A percentile compares a stretch with the other conserved stretches of the same genome.
Evolutionary conservation across 2,888 invertebrate genomes (phyloP).

Genomic region (Dysmachus trigonus): DNA sequence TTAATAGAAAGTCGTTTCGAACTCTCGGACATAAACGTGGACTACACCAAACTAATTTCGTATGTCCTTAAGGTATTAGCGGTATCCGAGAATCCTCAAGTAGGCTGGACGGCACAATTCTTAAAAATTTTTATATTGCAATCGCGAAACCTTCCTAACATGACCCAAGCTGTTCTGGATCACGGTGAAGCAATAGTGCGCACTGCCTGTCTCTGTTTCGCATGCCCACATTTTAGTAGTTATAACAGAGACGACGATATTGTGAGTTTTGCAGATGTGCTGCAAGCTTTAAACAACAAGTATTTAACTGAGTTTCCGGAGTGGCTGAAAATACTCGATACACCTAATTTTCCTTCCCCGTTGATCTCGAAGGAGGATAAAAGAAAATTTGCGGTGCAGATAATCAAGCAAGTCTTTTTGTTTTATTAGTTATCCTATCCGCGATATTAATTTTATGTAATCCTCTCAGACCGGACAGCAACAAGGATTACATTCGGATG

Average conservation of each 20-base stretch:
- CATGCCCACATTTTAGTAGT: slow-evolving; percentile 56
- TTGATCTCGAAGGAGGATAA: slow-evolving; percentile 71
- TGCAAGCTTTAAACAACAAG: slow-evolving; percentile 73
- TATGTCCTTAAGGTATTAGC: slow-evolving; percentile 62
- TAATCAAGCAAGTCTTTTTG: slow-evolving; percentile 68
- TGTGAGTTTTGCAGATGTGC: slow-evolving; percentile 69
- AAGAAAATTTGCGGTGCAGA: slow-evolving; percentile 77
- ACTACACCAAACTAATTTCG: slow-evolving; percentile 61
- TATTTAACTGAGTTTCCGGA: slow-evolving; percentile 65
- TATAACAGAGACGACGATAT: slow-evolving; percentile 70
- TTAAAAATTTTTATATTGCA: slow-evolving; percentile 62
- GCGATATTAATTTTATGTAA: not conserved
- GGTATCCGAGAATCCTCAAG: slow-evolving; percentile 56
- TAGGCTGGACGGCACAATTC: slow-evolving; percentile 60
- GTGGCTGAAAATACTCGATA: slow-evolving; percentile 61
- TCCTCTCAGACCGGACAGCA: slow-evolving; percentile 76
- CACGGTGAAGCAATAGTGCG: slow-evolving; percentile 61
- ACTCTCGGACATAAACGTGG: slow-evolving; percentile 67
- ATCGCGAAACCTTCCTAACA: slow-evolving; percentile 59
- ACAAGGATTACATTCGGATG: slow-evolving; percentile 78
- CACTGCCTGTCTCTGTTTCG: slow-evolving; percentile 60
- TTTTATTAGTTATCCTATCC: no score
- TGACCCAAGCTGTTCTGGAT: slow-evolving; percentile 59
- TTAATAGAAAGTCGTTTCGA: slow-evolving; percentile 66
- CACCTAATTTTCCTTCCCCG: slow-evolving; percentile 76